A percentile compares a stretch with the other conserved stretches of the same genome.
phyloP scores from a whole-genome alignment of 2,797 vertebrate genomes.

The Platyrinchus mystaceus region DNA sequence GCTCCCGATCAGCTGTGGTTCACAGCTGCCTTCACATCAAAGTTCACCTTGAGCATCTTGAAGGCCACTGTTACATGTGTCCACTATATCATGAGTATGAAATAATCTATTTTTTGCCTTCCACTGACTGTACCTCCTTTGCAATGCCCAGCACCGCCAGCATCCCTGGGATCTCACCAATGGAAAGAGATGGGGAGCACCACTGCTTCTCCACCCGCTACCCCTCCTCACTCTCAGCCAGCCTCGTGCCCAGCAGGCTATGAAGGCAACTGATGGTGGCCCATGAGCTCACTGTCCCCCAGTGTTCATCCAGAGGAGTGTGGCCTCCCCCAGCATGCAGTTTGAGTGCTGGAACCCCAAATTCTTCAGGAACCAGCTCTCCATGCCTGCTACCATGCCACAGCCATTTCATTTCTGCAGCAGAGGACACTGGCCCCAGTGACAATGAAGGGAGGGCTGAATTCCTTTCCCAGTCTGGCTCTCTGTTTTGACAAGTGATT shows the following conservation, averaged over 20 bases:
- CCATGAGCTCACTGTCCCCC: not conserved
- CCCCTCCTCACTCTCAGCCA: not conserved
- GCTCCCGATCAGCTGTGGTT: not conserved
- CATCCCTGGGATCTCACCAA: accelerated
- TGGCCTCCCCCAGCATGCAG: not conserved
- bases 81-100: not conserved
- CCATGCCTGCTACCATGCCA: accelerated
- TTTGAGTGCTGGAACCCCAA: not conserved
- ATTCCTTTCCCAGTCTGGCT: constrained; percentile 8
- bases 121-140: not conserved
- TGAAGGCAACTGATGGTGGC: not conserved
- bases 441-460: not conserved
- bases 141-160: not conserved
- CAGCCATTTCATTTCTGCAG: not conserved
- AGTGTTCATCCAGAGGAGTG: not conserved
- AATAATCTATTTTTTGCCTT: not conserved
- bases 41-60: not conserved
- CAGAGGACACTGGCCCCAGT: not conserved
- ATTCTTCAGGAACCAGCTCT: not conserved
- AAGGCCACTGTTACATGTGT: not conserved
- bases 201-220: not conserved
- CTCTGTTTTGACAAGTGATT: constrained; percentile 39
- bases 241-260: not conserved
- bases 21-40: not conserved
- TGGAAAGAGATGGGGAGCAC: not conserved